A percentile compares a stretch with the other conserved stretches of the same genome.
Evolutionary conservation across 2,888 invertebrate genomes (phyloP).

Genomic region (Timema cristinae): DNA sequence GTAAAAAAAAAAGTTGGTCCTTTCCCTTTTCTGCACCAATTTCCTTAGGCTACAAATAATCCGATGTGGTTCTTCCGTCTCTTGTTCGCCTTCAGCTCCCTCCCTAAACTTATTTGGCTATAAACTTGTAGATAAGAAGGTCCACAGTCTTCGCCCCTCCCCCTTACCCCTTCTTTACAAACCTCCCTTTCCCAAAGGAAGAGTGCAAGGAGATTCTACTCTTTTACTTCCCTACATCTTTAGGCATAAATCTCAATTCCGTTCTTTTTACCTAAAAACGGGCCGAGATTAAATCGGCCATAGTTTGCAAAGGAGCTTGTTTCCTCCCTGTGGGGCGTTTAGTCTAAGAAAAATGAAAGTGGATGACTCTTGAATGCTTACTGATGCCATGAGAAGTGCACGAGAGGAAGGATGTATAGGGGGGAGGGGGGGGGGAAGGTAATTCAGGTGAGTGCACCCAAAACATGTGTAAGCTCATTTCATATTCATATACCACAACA

Average conservation of each 20-base stretch:
- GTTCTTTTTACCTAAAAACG: neutral
- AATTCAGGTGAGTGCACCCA: no score
- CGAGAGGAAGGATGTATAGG: no score
- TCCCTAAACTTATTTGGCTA: constrained; percentile 11
- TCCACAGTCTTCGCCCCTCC: constrained; percentile 3
- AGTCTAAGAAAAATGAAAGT: constrained; percentile 4
- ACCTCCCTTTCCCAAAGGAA: no score
- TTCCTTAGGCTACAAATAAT: constrained; percentile 10
- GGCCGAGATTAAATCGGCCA: constrained; percentile 13
- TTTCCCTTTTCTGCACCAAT: constrained; percentile 8
- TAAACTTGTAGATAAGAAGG: constrained; percentile 13
- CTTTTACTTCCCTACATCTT: neutral
- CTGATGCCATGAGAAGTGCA: constrained; percentile 4
- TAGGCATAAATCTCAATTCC: constrained; percentile 16
- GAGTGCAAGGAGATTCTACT: no score
- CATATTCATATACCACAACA: no score
- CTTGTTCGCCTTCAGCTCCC: no score
- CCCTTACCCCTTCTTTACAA: neutral
- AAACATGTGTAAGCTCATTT: no score
- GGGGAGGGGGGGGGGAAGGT: no score
- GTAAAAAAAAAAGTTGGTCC: no score
- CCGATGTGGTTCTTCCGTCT: neutral
- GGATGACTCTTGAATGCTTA: constrained; percentile 6
- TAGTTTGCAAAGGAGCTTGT: neutral
- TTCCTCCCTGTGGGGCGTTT: constrained; percentile 11